These are phyloP conservation scores for Eudyptes chrysolophus DNA, from an alignment of 2,113 vertebrate species.

Conservation along the genomic window DNA sequence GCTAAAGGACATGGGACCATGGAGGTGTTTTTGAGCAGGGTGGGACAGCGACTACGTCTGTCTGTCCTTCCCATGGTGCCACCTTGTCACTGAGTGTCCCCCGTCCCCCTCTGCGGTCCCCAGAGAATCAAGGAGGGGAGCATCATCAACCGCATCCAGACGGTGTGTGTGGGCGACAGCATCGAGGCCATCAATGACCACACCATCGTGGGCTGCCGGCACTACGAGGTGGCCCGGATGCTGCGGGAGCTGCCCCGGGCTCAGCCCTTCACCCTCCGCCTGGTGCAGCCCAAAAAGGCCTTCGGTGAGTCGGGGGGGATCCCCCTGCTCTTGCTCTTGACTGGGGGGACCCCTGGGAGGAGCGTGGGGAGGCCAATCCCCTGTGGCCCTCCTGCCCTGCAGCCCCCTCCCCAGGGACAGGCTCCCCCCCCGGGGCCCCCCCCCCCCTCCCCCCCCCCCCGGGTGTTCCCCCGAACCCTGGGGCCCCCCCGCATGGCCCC, in stretches of 20 bases:
- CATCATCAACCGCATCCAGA: conserved; percentile 87
- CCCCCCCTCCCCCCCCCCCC: too few species aligned
- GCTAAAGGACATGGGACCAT: fast-evolving
- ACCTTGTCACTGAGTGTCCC: fast-evolving
- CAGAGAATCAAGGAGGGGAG: conserved; percentile 96
- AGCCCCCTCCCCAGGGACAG: neutral
- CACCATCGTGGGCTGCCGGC: conserved; percentile 95
- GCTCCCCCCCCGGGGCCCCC: neutral
- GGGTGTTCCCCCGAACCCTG: too few species aligned
- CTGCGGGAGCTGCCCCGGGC: conserved; percentile 90
- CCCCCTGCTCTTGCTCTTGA: neutral
- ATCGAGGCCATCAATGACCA: conserved; percentile 98
- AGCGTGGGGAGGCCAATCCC: fast-evolving
- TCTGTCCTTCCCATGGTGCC: neutral
- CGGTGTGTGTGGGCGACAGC: conserved; percentile 91
- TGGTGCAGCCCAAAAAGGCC: conserved; percentile 93
- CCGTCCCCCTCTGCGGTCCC: fast-evolving
- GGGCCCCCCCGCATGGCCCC: neutral
- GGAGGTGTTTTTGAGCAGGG: neutral
- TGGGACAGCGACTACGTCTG: fast-evolving
- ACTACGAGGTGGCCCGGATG: conserved; percentile 97
- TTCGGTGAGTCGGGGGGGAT: conserved; percentile 81
- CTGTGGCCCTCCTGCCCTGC: too few species aligned
- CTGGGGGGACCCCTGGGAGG: neutral
- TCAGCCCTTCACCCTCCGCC: conserved; percentile 88